Evolutionary conservation across 2,797 vertebrate genomes (phyloP).

Genomic region (Kryptolebias ocellatus): DNA sequence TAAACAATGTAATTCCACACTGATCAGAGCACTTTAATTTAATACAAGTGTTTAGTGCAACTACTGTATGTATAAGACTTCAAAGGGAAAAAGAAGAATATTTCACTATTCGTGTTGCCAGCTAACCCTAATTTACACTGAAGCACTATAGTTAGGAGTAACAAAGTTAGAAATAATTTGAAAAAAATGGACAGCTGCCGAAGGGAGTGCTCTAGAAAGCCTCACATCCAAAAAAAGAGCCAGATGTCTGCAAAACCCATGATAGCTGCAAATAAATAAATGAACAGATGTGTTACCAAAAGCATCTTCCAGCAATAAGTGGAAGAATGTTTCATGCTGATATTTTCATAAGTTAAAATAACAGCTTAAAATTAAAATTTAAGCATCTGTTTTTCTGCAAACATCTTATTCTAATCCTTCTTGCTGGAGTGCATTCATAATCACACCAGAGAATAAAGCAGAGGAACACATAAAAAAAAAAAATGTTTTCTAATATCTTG

Average conservation of each 20-base stretch:
- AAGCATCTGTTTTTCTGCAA: constrained; percentile 1
- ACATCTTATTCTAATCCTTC: not conserved
- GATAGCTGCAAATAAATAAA: constrained; percentile 37
- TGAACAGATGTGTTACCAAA: constrained; percentile 37
- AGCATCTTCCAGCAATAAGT: constrained; percentile 2
- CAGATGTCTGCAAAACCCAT: constrained; percentile 47
- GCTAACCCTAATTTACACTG: constrained; percentile 43
- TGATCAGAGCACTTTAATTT: constrained; percentile 21
- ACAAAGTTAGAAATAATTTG: constrained; percentile 22
- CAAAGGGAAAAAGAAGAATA: constrained; percentile 20
- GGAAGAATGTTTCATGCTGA: constrained; percentile 18
- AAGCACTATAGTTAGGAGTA: constrained; percentile 19
- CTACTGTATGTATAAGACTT: constrained; percentile 28
- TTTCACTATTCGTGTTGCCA: constrained; percentile 32
- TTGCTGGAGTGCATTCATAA: constrained; percentile 11
- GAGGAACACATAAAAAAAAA: constrained; percentile 1
- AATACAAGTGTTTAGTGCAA: constrained; percentile 31
- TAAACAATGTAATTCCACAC: not conserved
- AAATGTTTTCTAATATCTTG: constrained; percentile 22
- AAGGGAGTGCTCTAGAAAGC: constrained; percentile 35
- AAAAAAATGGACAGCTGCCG: constrained; percentile 38
- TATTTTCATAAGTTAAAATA: constrained; percentile 20
- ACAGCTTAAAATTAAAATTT: constrained; percentile 14
- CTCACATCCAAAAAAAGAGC: constrained; percentile 46
- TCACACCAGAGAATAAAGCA: constrained; percentile 17